A percentile compares a stretch with the other conserved stretches of the same genome.
These are phyloP conservation scores for Rallus limicola DNA, from an alignment of 2,113 vertebrate species.

Conservation along the genomic window DNA sequence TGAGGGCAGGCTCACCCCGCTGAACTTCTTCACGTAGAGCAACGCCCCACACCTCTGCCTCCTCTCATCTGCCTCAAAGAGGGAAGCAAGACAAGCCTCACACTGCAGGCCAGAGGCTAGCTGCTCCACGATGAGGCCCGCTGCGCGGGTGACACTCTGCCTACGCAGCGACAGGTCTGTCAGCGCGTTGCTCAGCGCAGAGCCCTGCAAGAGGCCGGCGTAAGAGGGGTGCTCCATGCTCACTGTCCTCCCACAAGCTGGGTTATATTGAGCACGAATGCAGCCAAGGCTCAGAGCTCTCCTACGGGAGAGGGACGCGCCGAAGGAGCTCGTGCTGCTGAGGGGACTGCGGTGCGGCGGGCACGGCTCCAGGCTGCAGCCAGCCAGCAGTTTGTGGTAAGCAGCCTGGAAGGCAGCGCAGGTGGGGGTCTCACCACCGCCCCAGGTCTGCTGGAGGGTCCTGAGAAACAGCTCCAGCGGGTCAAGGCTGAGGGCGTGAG, in stretches of 20 bases:
- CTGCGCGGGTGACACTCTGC: background rate
- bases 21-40: constrained; percentile 54
- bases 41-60: background rate
- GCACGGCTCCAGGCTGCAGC: background rate
- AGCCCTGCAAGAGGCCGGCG: background rate
- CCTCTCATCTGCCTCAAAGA: constrained; percentile 46
- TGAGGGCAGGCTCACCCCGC: constrained; percentile 40
- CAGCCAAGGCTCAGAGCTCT: constrained; percentile 50
- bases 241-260: background rate
- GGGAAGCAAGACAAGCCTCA: constrained; percentile 54
- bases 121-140: background rate
- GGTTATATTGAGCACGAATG: constrained; percentile 17
- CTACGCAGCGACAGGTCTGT: constrained; percentile 11
- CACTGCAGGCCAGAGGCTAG: constrained; percentile 37
- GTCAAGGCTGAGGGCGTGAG: constrained; percentile 52
- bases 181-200: background rate
- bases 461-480: constrained; percentile 60
- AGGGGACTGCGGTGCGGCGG: background rate
- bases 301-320: background rate
- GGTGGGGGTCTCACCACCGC: constrained; percentile 27
- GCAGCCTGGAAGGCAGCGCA: constrained; percentile 52
- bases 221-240: background rate
- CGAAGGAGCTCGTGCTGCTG: background rate
- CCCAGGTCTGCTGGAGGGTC: constrained; percentile 17
- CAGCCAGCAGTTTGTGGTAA: constrained; percentile 49